Conservation (phyloP, 2,797 vertebrate genomes). For the Xenopus petersii region DNA sequence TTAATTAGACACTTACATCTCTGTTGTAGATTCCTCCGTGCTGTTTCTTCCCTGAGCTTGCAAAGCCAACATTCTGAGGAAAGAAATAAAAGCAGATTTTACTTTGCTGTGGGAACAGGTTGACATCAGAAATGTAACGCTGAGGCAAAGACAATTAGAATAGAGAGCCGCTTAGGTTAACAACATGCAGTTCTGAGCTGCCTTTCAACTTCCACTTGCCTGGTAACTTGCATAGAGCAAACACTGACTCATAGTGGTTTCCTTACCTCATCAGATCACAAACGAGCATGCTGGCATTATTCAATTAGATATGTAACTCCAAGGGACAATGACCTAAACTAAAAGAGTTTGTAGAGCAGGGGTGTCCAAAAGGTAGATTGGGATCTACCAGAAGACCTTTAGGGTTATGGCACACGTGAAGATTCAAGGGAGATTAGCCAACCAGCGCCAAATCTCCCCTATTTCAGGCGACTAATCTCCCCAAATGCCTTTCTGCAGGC, state of each 20-base stretch:
- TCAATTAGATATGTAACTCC: too few relatives aligned
- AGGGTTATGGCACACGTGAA: too few relatives aligned
- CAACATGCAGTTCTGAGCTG: not conserved
- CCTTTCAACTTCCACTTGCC: slow-evolving; percentile 12
- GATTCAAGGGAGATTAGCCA: too few relatives aligned
- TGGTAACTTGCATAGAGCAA: not conserved
- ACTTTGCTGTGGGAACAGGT: not conserved
- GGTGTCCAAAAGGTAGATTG: too few relatives aligned
- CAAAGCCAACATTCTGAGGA: slow-evolving; percentile 72
- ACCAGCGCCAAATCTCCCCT: too few relatives aligned
- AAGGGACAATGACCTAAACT: too few relatives aligned
- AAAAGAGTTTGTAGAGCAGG: too few relatives aligned
- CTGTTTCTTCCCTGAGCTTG: slow-evolving; percentile 71
- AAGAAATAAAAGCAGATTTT: slow-evolving; percentile 53
- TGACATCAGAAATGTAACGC: not conserved
- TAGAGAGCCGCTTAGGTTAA: slow-evolving; percentile 1
- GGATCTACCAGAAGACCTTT: too few relatives aligned
- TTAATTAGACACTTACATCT: slow-evolving; percentile 64
- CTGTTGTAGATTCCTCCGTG: slow-evolving; percentile 64
- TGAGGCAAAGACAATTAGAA: not conserved
- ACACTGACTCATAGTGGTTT: not conserved
- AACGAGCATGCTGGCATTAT: too few relatives aligned
- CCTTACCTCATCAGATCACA: too few relatives aligned
- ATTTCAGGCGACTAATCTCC: too few relatives aligned
- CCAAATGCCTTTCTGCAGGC: too few relatives aligned